Conservation (phyloP, 2,797 vertebrate genomes). For the Erpetoichthys calabaricus region DNA sequence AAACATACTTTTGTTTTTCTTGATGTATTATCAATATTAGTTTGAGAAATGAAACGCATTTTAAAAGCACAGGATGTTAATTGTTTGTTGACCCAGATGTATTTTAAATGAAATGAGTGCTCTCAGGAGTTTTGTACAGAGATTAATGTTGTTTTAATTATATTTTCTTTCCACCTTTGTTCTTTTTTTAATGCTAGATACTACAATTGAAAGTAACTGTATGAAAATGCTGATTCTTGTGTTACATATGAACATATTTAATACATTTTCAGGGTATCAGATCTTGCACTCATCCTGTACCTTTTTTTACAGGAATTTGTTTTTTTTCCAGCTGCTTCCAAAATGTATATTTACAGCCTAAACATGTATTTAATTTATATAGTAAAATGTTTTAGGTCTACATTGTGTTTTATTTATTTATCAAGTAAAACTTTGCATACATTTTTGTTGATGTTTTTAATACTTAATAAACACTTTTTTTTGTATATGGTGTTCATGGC, state of each 20-base stretch:
- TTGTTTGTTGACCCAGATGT: too few relatives aligned
- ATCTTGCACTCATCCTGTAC: slow-evolving; percentile 14
- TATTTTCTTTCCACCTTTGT: too few relatives aligned
- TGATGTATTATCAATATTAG: too few relatives aligned
- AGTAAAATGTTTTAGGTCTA: slow-evolving; percentile 6
- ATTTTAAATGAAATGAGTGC: too few relatives aligned
- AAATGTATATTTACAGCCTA: slow-evolving; percentile 8
- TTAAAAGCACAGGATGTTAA: too few relatives aligned
- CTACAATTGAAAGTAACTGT: too few relatives aligned
- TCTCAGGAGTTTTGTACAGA: too few relatives aligned
- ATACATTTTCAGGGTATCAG: slow-evolving; percentile 10
- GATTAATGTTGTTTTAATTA: too few relatives aligned
- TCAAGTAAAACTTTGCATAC: slow-evolving; percentile 14
- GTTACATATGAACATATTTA: slow-evolving; percentile 1
- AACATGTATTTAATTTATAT: slow-evolving; percentile 14
- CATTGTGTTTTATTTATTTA: slow-evolving; percentile 17
- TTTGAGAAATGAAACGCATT: too few relatives aligned
- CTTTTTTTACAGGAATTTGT: slow-evolving; percentile 13
- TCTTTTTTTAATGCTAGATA: too few relatives aligned
- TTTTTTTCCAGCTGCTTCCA: slow-evolving; percentile 14
- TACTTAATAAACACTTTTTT: neutral
- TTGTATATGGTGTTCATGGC: neutral
- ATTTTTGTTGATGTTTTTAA: neutral
- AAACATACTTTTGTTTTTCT: too few relatives aligned
- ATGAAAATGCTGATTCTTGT: neutral